Evolutionary conservation across 2,888 invertebrate species (phyloP).

Genomic region (Trichacis sp.): DNA sequence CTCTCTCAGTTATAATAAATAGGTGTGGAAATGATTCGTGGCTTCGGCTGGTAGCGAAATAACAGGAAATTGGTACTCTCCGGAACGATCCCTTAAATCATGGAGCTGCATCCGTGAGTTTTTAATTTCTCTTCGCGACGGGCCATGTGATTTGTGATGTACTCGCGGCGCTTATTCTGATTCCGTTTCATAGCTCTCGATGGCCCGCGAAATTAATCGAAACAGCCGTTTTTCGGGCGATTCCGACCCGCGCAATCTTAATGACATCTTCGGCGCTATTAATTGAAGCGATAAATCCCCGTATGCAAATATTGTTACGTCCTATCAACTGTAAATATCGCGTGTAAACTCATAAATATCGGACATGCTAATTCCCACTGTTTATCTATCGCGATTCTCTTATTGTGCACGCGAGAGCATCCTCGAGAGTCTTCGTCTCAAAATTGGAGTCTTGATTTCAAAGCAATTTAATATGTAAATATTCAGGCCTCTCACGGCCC

Average conservation of each 20-base stretch:
- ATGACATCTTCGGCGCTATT: slow-evolving; percentile 1
- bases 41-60: slow-evolving; percentile 59
- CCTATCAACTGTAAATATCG: slow-evolving; percentile 24
- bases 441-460: slow-evolving; percentile 42
- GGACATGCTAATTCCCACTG: slow-evolving; percentile 35
- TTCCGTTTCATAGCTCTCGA: no score
- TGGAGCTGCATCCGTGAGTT: no score
- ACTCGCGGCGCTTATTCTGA: no score
- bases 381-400: slow-evolving; percentile 35
- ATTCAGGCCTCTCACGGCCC: slow-evolving; percentile 28
- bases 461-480: slow-evolving; percentile 52
- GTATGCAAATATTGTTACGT: slow-evolving; percentile 30
- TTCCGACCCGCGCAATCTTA: neutral
- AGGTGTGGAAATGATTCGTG: slow-evolving; percentile 68
- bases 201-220: neutral
- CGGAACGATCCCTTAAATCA: slow-evolving; percentile 61
- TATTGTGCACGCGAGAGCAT: slow-evolving; percentile 5
- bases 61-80: slow-evolving; percentile 62
- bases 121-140: neutral
- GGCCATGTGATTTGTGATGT: no score
- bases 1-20: slow-evolving; percentile 57
- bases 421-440: slow-evolving; percentile 28
- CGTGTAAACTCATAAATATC: slow-evolving; percentile 33
- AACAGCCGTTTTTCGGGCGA: no score
- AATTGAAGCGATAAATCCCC: slow-evolving; percentile 26